Evolutionary conservation across 2,797 vertebrate species (phyloP).

Genomic region (Intellagama lesueurii): DNA sequence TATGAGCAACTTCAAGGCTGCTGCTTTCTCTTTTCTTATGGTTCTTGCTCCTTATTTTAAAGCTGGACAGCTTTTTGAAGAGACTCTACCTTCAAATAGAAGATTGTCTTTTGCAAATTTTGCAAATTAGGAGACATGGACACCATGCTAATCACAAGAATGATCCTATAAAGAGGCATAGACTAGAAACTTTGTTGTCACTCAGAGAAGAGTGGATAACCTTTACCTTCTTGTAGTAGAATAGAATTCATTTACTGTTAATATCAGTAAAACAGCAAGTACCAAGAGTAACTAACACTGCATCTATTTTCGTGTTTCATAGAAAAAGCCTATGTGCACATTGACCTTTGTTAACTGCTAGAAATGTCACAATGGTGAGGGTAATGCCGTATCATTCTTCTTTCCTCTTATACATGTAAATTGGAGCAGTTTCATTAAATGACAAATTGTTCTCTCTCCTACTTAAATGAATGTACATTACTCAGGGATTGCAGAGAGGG

Average conservation of each 20-base stretch:
- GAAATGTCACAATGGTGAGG: conserved; percentile 25
- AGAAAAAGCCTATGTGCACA: neutral
- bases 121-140: neutral
- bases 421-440: conserved; percentile 51
- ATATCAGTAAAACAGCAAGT: neutral
- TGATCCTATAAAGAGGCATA: neutral
- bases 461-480: conserved; percentile 52
- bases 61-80: neutral
- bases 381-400: conserved; percentile 11
- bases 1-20: neutral
- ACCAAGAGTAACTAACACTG: neutral
- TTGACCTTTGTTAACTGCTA: conserved; percentile 22
- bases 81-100: neutral
- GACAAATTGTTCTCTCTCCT: conserved; percentile 45
- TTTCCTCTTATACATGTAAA: conserved; percentile 44
- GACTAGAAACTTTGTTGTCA: neutral
- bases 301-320: neutral
- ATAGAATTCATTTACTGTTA: neutral
- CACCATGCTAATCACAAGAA: no score
- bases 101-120: no score
- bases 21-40: neutral
- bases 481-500: conserved; percentile 39
- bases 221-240: neutral
- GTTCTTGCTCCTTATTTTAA: neutral
- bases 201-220: neutral